Evolutionary conservation across 2,113 vertebrate species (phyloP), one percentile per base, ranked within the genome.

Genomic region (Gymnocephalus cernua): DNA sequence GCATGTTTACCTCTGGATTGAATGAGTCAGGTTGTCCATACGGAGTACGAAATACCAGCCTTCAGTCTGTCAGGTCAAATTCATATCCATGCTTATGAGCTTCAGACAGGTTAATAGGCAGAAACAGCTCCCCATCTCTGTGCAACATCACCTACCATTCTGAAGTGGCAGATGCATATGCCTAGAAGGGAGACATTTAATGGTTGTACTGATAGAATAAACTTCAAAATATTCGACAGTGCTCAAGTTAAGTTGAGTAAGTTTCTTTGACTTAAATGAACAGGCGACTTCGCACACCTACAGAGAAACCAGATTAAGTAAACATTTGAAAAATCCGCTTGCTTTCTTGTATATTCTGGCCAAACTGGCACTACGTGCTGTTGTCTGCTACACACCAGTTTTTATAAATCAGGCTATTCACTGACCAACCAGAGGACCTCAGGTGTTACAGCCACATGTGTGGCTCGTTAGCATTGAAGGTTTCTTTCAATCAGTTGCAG

Each of bases 71-170:
- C 19, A 91, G 5, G 0, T 79, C 68, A 21, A 94, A 80, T 11
- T 18, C 5, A 0, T 94, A 94, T 3, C 88, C 88, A 70, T 51
- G 68, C 11, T 69, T n/a, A n/a, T n/a, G n/a, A n/a, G n/a, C n/a
- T n/a, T n/a, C n/a, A n/a, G n/a, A n/a, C n/a, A n/a, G n/a, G n/a
- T n/a, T n/a, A n/a, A n/a, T n/a, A n/a, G n/a, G n/a, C n/a, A n/a
- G n/a, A n/a, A n/a, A n/a, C n/a, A n/a, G n/a, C n/a, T n/a, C n/a
- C n/a, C n/a, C n/a, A n/a, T 35, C 6, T 12, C 3, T 77, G n/a
- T 91, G 84, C 38, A 95, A 91, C 35, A 85, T 79, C 64, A 94
- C 88, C 81, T 91, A 92, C 93, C 92, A 93, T 7, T 86, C 79
- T 32, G 87, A 80, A 1, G 74, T 54, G 2, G 16, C 62, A n/a